Base-by-base conservation (phyloP, 1,140 invertebrate species). In the Dendroctonus valens region DNA sequence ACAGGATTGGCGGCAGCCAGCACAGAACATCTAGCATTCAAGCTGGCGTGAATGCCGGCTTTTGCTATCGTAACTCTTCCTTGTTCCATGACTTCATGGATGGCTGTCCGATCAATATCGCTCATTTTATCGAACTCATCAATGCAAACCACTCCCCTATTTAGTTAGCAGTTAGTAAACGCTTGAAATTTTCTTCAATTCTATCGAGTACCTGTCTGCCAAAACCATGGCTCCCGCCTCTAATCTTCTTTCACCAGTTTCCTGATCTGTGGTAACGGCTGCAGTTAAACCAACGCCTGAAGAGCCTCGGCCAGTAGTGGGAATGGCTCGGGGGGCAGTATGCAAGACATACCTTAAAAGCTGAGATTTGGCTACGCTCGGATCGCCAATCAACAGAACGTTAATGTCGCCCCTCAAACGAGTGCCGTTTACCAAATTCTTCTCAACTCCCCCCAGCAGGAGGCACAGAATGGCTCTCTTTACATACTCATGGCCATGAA, bases 111-210 rank as follows among this genome's bases (percentile, higher is more conserved):
- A 83, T 99, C 97, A 60, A 98, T 94, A 76, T 99, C 98, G n/a
- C 95, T 96, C 98, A 99, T 99, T 83, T 99, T 99, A 82, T 99
- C 97, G 80, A 99, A 99, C 83, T 99, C 97, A 80, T 99, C 98
- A 78, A 99, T 99, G 77, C 97, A 99, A 54, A 99, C 97, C 51
- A 99, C 92, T 26, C 97, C 97, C 53, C 66, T 67, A 40, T 9
- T 39, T 58, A 41, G 14, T 51, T n/a, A 12, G 11, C 15, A 51
- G 50, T 8, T 11, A 51, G 15, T 46, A 46, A 46, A 12, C 2
- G 12, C 1, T 26, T 3, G 3, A 26, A 1, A 26, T 26, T 26
- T 26, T 26, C 26, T 3, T 26, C 26, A 26, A 26, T 26, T 26
- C 26, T 3, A 3, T 26, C 26, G 26, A 41, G 26, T 58, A 65